Base-by-base conservation (phyloP, 2,888 invertebrate genomes). In the Oasisia sp. region DNA sequence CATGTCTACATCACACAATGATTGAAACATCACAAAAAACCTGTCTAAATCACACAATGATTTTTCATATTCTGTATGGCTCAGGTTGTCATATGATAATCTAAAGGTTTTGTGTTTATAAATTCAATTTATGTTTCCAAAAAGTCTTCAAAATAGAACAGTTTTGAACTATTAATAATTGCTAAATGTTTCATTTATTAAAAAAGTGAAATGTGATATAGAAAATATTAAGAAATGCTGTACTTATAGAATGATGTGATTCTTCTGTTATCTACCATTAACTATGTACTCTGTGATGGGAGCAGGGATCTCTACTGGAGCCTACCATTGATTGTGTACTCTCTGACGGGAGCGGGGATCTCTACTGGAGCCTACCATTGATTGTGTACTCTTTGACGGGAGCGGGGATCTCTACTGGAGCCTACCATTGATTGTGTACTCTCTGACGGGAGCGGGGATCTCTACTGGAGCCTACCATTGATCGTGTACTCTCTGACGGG, bases 401-500 rank as follows among this genome's bases (percentile, higher is more conserved):
- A 11, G 96, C 96, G 74, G 96, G 95, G 91, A 97, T 95, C 92
- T 95, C 95, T 89, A 96, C 50, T 4, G 27, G 27, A 74, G 74
- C 32, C 44, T 95, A 97, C 97, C 97, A 94, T 96, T 96, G 92
- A 97, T 96, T 93, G 96, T 95, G 94, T 97, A 97, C 92, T 97
- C 96, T 93, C 95, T 95, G 32, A 96, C 95, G 93, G 95, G 95
- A 9, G 96, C 96, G 89, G 96, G 95, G 91, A 97, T 95, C 92
- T 95, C 95, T 27, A 11, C 50, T 12, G 19, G 27, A 74, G 74
- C 56, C 44, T 95, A 97, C 97, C 97, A 94, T 96, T 96, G 92
- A 97, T 96, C 93, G 96, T 95, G 94, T 97, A 97, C 92, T 97
- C 96, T 93, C 95, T 95, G 32, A 96, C 95, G 93, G 95, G 95